These are phyloP conservation scores for Luffia ferchaultella DNA, from an alignment of 2,888 invertebrate genomes.

Conservation along the genomic window DNA sequence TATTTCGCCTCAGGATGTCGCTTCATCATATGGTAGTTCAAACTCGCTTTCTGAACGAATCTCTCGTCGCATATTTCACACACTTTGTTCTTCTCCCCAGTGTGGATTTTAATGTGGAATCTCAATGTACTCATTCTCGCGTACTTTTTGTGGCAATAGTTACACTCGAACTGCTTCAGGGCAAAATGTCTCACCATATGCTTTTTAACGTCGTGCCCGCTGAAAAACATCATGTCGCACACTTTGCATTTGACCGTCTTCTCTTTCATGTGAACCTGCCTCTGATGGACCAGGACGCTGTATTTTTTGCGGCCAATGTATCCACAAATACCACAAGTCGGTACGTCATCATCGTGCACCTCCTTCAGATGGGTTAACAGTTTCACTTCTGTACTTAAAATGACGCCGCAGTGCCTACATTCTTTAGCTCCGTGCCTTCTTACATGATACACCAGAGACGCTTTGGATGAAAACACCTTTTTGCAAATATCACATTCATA, in stretches of 20 bases:
- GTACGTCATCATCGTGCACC: slow-evolving; percentile 20
- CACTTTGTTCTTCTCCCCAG: too few relatives aligned
- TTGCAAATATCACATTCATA: too few relatives aligned
- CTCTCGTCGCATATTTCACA: too few relatives aligned
- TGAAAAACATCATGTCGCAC: neutral
- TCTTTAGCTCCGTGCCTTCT: too few relatives aligned
- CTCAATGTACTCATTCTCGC: too few relatives aligned
- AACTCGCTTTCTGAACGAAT: too few relatives aligned
- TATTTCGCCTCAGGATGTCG: too few relatives aligned
- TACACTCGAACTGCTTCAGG: slow-evolving; percentile 21
- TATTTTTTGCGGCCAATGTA: slow-evolving; percentile 14
- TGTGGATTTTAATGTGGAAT: too few relatives aligned
- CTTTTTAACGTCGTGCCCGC: neutral
- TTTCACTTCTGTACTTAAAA: neutral
- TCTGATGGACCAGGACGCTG: slow-evolving; percentile 19
- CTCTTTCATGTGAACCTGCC: slow-evolving; percentile 13
- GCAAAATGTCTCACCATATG: slow-evolving; percentile 18
- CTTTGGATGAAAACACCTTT: too few relatives aligned
- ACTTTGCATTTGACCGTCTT: neutral
- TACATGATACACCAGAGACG: too few relatives aligned
- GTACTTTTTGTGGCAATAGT: slow-evolving; percentile 24
- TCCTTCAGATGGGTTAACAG: slow-evolving; percentile 5
- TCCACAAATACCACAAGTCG: slow-evolving; percentile 23
- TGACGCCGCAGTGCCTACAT: neutral
- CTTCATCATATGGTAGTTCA: too few relatives aligned